Evolutionary conservation across 2,797 vertebrate species (phyloP).

Genomic region (Pipistrellus pipistrellus): DNA sequence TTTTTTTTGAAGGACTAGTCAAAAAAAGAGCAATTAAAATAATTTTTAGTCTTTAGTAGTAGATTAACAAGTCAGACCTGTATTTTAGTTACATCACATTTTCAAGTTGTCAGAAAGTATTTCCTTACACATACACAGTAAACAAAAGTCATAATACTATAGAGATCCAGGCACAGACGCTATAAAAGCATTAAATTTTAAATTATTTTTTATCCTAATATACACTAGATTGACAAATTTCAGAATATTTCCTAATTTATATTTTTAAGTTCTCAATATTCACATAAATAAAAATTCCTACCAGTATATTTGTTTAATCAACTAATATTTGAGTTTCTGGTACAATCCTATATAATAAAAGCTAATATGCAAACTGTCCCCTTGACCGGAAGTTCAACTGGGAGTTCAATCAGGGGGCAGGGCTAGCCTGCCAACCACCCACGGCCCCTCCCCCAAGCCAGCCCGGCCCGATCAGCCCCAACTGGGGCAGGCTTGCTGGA

Average conservation of each 20-base stretch:
- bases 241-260: conserved; percentile 56
- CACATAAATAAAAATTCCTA: conserved; percentile 51
- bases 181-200: conserved; percentile 46
- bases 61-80: conserved; percentile 76
- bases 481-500: too few relatives aligned
- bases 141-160: conserved; percentile 36
- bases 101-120: conserved; percentile 55
- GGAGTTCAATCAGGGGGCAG: too few relatives aligned
- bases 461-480: too few relatives aligned
- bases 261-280: conserved; percentile 57
- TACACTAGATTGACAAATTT: conserved; percentile 52
- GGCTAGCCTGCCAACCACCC: too few relatives aligned
- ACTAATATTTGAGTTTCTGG: conserved; percentile 56
- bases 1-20: conserved; percentile 67
- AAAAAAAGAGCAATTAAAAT: conserved; percentile 73
- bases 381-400: too few relatives aligned
- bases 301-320: conserved; percentile 36
- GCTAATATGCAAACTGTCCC: too few relatives aligned
- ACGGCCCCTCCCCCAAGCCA: too few relatives aligned
- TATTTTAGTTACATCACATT: conserved; percentile 49
- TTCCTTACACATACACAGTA: conserved; percentile 44
- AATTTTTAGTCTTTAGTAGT: conserved; percentile 71
- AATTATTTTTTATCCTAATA: background rate
- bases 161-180: conserved; percentile 20
- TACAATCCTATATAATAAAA: background rate